Percentiles rank a stretch among this genome's conserved stretches.
phyloP scores from a whole-genome alignment of 1,140 invertebrate genomes.

The Drosophila navojoa region DNA sequence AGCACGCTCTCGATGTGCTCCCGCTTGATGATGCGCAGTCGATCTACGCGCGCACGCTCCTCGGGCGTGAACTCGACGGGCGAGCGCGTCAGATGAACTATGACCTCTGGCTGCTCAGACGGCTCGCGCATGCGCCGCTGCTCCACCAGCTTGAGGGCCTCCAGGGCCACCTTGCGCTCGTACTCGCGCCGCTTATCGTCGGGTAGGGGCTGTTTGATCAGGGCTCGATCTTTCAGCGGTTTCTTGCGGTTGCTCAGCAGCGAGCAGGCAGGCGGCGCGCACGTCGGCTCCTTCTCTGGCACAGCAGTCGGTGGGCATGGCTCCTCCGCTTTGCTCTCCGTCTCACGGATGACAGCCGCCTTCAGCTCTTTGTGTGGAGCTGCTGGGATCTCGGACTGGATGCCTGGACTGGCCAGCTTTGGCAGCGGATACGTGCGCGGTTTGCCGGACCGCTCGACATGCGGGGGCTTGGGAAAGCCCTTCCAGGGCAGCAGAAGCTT shows the following conservation, averaged over 20 bases:
- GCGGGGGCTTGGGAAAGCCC: constrained; percentile 53
- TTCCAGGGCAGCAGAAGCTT: constrained; percentile 58
- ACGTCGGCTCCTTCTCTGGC: neutral
- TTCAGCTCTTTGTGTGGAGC: neutral
- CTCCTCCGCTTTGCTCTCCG: neutral
- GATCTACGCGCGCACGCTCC: constrained; percentile 48
- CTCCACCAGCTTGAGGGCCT: constrained; percentile 57
- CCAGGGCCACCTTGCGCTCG: constrained; percentile 58
- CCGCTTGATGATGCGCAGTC: constrained; percentile 39
- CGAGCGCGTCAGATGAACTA: constrained; percentile 44
- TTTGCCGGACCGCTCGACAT: neutral
- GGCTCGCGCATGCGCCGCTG: constrained; percentile 52
- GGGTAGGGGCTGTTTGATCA: neutral
- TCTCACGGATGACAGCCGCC: neutral
- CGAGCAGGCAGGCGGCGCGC: neutral
- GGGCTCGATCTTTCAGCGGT: neutral
- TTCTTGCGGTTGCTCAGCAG: neutral
- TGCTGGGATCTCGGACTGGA: neutral
- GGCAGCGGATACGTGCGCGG: constrained; percentile 7
- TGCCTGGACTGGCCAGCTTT: neutral
- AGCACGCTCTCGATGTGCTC: constrained; percentile 60
- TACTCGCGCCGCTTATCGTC: constrained; percentile 55
- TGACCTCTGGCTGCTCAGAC: neutral
- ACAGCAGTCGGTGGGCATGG: neutral
- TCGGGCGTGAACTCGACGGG: constrained; percentile 41